Evolutionary conservation across 1,140 invertebrate genomes (phyloP).

Genomic region (Hesperophylax magnus): DNA sequence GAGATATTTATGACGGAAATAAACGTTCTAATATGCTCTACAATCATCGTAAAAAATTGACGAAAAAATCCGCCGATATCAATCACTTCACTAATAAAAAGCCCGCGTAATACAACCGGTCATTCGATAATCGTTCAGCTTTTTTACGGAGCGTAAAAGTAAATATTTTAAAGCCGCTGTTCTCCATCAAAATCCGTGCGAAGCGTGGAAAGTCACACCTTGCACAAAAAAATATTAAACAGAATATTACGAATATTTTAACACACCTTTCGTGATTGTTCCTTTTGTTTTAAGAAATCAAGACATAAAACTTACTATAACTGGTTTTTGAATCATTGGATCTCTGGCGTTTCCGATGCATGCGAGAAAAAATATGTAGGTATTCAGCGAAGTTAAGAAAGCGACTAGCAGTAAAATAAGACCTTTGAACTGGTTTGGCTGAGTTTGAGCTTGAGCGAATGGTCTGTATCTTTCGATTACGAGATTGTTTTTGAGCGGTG

Average conservation of each 20-base stretch:
- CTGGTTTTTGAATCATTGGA: too few relatives aligned
- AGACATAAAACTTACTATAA: too few relatives aligned
- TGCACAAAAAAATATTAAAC: not conserved
- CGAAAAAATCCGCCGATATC: constrained; percentile 8
- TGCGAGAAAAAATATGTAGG: not conserved
- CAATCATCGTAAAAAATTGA: constrained; percentile 22
- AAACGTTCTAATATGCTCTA: not conserved
- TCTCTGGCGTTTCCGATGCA: too few relatives aligned
- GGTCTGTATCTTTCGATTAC: not conserved
- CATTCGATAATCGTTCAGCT: constrained; percentile 12
- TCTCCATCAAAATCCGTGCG: not conserved
- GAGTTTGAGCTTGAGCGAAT: not conserved
- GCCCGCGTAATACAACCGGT: constrained; percentile 7
- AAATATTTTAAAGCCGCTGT: constrained; percentile 7
- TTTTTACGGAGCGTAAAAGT: constrained; percentile 22
- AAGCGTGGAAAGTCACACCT: not conserved
- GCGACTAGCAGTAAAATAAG: not conserved
- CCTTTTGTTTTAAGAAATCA: too few relatives aligned
- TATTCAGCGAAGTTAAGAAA: not conserved
- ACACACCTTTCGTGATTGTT: too few relatives aligned
- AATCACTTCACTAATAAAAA: constrained; percentile 28
- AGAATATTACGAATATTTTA: too few relatives aligned
- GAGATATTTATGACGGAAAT: not conserved
- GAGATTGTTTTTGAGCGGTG: not conserved
- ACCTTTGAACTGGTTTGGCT: not conserved